Conservation (phyloP, 2,888 invertebrate species). For the Himalopsyche kuldschensis region DNA sequence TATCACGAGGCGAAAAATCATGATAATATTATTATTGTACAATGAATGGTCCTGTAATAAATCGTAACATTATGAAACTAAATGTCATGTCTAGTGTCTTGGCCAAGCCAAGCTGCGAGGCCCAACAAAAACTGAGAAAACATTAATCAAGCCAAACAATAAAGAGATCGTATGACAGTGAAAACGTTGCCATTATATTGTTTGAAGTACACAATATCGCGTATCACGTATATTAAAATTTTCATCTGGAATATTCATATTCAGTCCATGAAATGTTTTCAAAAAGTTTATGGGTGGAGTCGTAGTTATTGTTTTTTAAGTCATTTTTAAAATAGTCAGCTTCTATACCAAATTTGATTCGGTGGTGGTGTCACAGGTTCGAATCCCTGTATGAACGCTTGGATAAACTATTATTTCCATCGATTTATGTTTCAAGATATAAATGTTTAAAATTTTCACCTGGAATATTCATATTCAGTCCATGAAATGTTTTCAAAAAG, state of each 20-base stretch:
- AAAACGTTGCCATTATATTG: neutral
- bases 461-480: neutral
- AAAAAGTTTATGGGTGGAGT: neutral
- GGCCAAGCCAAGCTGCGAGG: neutral
- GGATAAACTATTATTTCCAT: too few species aligned
- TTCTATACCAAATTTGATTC: too few species aligned
- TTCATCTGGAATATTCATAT: neutral
- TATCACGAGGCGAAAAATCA: neutral
- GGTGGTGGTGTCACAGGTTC: too few species aligned
- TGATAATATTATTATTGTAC: neutral
- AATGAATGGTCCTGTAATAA: neutral
- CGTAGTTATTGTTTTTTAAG: too few species aligned
- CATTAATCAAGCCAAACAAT: conserved; percentile 30
- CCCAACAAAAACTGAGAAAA: conserved; percentile 28
- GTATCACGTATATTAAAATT: neutral
- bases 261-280: neutral
- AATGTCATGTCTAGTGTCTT: neutral
- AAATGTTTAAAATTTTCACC: neutral
- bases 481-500: neutral
- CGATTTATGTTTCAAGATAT: too few species aligned
- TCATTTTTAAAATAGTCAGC: too few species aligned
- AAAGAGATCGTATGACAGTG: conserved; percentile 26
- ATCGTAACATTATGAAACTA: conserved; percentile 1
- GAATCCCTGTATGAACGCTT: too few species aligned
- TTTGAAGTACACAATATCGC: neutral